Percentiles rank a stretch among this genome's conserved stretches.
phyloP scores from a whole-genome alignment of 2,113 vertebrate species.

The Nematolebias whitei region DNA sequence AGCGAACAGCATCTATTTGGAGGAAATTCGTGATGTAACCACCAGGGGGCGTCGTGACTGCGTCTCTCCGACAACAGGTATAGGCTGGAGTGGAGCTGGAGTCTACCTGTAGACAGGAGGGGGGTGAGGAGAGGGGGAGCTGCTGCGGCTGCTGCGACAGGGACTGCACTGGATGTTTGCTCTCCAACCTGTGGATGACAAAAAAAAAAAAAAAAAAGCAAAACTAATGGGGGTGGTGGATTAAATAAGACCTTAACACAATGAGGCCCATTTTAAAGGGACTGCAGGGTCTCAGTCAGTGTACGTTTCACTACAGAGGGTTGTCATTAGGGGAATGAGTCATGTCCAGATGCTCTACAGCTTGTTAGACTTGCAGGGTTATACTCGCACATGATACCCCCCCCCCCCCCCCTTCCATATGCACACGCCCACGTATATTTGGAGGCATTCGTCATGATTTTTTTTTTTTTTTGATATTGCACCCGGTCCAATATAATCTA shows the following conservation, averaged over 20 bases:
- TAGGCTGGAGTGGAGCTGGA: conserved; percentile 55
- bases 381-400: conserved; percentile 47
- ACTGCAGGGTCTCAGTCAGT: neutral
- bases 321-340: conserved; percentile 65
- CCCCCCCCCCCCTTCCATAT: conserved; percentile 3
- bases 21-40: conserved; percentile 53
- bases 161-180: conserved; percentile 1
- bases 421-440: conserved; percentile 42
- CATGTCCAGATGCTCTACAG: conserved; percentile 67
- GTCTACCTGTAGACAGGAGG: conserved; percentile 56
- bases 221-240: too few relatives aligned
- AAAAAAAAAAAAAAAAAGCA: too few relatives aligned
- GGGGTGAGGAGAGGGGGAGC: neutral
- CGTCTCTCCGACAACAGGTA: conserved; percentile 79
- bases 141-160: conserved; percentile 40
- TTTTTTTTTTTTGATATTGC: conserved; percentile 30
- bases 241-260: neutral
- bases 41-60: conserved; percentile 75
- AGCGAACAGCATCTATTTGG: neutral
- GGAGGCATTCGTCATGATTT: conserved; percentile 32
- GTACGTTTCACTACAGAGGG: conserved; percentile 35
- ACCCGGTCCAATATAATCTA: conserved; percentile 3
- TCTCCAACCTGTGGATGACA: conserved; percentile 12
- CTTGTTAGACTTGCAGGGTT: conserved; percentile 52
- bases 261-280: conserved; percentile 1